Evolutionary conservation across 64 coral and sea anemone species (phyloP), one percentile per base, ranked within the genome.

Genomic region (Montipora sp.): DNA sequence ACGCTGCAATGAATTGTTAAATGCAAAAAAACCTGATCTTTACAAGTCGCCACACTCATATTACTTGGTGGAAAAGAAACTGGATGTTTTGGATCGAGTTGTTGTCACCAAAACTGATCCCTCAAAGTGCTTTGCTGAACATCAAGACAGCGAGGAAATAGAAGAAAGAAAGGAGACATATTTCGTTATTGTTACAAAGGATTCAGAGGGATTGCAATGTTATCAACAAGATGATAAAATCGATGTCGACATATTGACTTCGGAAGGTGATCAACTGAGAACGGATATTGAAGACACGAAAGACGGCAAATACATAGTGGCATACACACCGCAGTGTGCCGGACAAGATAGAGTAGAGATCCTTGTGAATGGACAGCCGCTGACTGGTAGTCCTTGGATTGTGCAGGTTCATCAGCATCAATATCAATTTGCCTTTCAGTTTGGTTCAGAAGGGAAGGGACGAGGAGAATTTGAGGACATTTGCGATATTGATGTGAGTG

Each of bases 341-440:
- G 87, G 60, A 12, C 7, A 55, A 43, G 8, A 77, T 47, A 76
- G 47, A 19, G 18, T 89, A 16, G 21, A 18, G 23, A 76, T 89
- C 15, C 53, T 47, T 46, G 60, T 67, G 57, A 76, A 76, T 77
- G 75, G 87, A 4, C 48, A 89, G 61, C 73, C 72, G 58, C 27
- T 89, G 9, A 68, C 27, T 18, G 44, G 44, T 77, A 77, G 75
- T 48, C 43, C 75, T 13, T 19, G 75, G 27, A 3, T 47, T 47
- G 75, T 77, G 45, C 63, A 87, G 48, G 36, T 73, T 24, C 27
- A 24, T 24, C 6, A 55, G 0, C 51, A 55, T 55, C 51, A 55
- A 9, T 55, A 55, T 55, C 51, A 55, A 55, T 55, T 55, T 55
- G 51, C 51, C 9, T 55, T 55, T 9, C 5, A 55, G 51, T 55